A percentile compares a stretch with the other conserved stretches of the same genome.
These are phyloP conservation scores for Bellardia bayeri DNA, from an alignment of 2,888 invertebrate species.

Conservation along the genomic window DNA sequence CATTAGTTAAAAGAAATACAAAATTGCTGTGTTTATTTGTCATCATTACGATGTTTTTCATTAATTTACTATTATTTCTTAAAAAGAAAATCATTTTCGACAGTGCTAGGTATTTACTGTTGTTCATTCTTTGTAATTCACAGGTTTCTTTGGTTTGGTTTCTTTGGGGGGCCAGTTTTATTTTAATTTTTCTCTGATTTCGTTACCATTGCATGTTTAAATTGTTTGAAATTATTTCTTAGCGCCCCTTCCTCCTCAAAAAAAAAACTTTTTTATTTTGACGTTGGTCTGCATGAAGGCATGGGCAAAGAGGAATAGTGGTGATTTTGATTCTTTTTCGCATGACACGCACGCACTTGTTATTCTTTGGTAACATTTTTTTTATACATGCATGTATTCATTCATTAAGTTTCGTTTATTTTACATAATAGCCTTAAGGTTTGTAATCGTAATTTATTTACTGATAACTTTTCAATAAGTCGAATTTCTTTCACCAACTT, in stretches of 20 bases:
- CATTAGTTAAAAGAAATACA: slow-evolving; percentile 50
- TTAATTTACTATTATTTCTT: slow-evolving; percentile 49
- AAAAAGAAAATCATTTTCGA: slow-evolving; percentile 22
- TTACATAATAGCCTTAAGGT: slow-evolving; percentile 22
- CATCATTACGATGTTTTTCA: slow-evolving; percentile 54
- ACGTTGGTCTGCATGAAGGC: background rate
- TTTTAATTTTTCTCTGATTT: slow-evolving; percentile 10
- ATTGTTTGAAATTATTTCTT: slow-evolving; percentile 28
- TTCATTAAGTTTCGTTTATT: slow-evolving; percentile 10
- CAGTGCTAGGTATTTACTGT: background rate
- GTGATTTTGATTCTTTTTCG: slow-evolving; percentile 31
- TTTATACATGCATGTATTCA: background rate
- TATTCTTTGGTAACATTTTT: slow-evolving; percentile 18
- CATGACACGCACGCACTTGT: slow-evolving; percentile 52
- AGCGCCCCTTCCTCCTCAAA: background rate
- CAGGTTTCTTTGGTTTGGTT: no score
- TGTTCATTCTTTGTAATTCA: background rate
- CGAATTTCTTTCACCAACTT: slow-evolving; percentile 37
- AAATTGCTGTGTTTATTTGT: slow-evolving; percentile 65
- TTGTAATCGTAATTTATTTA: slow-evolving; percentile 52
- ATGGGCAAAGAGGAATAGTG: background rate
- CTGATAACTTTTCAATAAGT: slow-evolving; percentile 63
- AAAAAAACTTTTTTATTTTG: background rate
- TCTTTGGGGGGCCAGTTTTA: slow-evolving; percentile 17
- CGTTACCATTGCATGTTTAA: slow-evolving; percentile 53